Evolutionary conservation across 2,113 vertebrate genomes (phyloP), one percentile per base, ranked within the genome.

Genomic region (Scomber scombrus): DNA sequence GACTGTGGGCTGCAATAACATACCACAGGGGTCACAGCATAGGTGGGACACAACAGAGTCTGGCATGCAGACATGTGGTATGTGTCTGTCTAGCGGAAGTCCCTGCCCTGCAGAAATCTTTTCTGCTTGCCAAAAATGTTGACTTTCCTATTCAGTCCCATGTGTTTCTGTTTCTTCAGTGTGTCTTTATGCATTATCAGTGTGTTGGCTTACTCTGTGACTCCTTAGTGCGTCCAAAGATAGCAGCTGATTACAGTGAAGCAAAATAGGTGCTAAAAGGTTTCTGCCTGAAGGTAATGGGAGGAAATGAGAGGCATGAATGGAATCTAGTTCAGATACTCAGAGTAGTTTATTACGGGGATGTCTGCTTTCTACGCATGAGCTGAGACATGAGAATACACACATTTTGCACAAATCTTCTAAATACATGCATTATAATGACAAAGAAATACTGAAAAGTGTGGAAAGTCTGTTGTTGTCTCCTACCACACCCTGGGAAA

Each of bases 1-100:
- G 45, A 21, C 60, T 29, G 15, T 16, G 49, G 52, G 63, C 43
- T 79, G 15, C 57, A 75, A 49, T 50, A 54, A 60, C 78, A 79
- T 76, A 71, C 10, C 62, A 78, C 19, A 15, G 65, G 52, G 54
- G 73, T 69, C 75, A 52, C 47, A 34, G 69, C 29, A 47, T 51
- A 50, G 73, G 29, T 7, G 40, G 57, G 40, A 58, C 65, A 62
- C 46, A 62, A n/a, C 15, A 40, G 40, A 11, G 52, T 21, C 60
- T 67, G 51, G 79, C 14, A 23, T 54, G 29, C 57, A 80, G 77
- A 75, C 68, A 14, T 19, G 70, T 0, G 11, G 12, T 51, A 34
- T 83, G 49, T 31, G 73, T 74, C 54, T 63, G 49, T 75, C 71
- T 13, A 21, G 13, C 3, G 16, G 54, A 82, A 74, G 61, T 76